phyloP scores from a whole-genome alignment of 2,113 vertebrate species.

The Phalacrocorax aristotelis region DNA sequence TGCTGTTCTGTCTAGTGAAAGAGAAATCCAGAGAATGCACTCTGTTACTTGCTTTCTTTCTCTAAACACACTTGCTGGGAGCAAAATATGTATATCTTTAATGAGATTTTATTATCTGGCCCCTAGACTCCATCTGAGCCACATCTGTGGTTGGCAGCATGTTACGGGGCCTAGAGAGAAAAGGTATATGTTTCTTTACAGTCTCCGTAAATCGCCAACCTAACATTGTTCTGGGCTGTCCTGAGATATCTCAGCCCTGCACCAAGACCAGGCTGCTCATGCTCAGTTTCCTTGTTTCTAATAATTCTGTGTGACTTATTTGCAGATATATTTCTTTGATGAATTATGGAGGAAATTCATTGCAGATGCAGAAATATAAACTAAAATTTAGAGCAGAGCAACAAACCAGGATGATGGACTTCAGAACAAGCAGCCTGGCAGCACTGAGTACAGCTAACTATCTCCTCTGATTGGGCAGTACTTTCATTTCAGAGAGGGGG shows the following conservation, averaged over 20 bases:
- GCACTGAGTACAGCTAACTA: neutral
- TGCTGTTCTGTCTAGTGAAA: neutral
- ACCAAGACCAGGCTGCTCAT: neutral
- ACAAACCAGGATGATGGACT: neutral
- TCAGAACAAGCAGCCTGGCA: neutral
- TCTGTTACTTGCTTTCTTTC: neutral
- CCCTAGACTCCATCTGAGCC: neutral
- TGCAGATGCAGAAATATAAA: neutral
- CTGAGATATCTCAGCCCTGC: neutral
- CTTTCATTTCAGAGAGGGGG: neutral
- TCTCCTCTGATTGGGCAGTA: neutral
- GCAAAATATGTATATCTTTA: neutral
- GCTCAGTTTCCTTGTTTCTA: neutral
- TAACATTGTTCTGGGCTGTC: neutral
- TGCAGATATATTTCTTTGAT: neutral
- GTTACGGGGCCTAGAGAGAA: neutral
- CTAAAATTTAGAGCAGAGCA: neutral
- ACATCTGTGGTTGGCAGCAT: neutral
- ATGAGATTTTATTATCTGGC: neutral
- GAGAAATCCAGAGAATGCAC: neutral
- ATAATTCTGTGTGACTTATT: neutral
- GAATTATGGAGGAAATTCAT: neutral
- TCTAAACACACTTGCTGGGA: neutral
- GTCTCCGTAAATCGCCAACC: neutral
- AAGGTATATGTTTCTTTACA: neutral